A percentile compares a stretch with the other conserved stretches of the same genome.
These are phyloP conservation scores for Lasaia peninsularis DNA, from an alignment of 1,140 invertebrate species.

Conservation along the genomic window DNA sequence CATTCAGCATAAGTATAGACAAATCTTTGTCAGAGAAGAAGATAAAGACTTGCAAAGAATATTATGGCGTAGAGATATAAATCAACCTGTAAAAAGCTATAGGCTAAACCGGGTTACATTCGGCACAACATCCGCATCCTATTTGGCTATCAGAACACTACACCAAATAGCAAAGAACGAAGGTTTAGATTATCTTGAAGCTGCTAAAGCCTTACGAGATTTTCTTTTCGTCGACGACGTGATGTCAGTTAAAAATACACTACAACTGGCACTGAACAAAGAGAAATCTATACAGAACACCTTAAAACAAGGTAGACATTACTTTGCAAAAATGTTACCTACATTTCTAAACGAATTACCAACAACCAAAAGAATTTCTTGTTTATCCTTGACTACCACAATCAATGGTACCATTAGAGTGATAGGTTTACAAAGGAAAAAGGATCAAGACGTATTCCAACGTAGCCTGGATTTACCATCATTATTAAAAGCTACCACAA, in stretches of 20 bases:
- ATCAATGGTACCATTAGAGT: background rate
- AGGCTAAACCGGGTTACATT: constrained; percentile 11
- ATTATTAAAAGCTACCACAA: too few relatives aligned
- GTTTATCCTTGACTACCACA: background rate
- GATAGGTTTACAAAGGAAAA: background rate
- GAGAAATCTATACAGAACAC: constrained; percentile 27
- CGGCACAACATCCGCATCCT: constrained; percentile 14
- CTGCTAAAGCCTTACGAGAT: constrained; percentile 21
- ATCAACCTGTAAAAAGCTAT: constrained; percentile 13
- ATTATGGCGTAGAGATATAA: constrained; percentile 8
- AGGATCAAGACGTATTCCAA: background rate
- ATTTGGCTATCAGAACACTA: constrained; percentile 5
- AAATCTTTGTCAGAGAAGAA: constrained; percentile 8
- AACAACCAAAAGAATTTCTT: constrained; percentile 11
- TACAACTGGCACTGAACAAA: constrained; percentile 28
- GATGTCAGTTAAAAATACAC: too few relatives aligned
- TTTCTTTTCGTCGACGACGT: constrained; percentile 51
- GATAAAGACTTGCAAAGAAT: constrained; percentile 14
- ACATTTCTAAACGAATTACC: constrained; percentile 24
- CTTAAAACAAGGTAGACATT: constrained; percentile 27
- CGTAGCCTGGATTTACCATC: too few relatives aligned
- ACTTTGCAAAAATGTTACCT: constrained; percentile 29
- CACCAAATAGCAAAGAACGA: constrained; percentile 7
- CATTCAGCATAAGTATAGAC: constrained; percentile 13
- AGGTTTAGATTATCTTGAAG: background rate